These are phyloP conservation scores for Callipepla californica DNA, from an alignment of 2,113 vertebrate genomes.

Conservation along the genomic window DNA sequence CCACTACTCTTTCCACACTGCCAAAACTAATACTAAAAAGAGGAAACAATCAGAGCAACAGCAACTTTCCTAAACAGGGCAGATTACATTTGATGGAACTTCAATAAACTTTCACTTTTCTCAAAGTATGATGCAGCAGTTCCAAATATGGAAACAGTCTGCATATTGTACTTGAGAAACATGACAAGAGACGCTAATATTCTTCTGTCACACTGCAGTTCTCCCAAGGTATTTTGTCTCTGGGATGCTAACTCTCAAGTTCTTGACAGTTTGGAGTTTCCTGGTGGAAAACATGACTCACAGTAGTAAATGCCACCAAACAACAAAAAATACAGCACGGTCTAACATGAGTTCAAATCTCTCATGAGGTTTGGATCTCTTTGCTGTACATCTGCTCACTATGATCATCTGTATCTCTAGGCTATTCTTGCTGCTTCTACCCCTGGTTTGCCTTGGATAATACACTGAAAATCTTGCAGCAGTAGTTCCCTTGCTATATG, in stretches of 20 bases:
- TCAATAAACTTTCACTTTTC: not conserved
- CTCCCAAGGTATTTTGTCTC: not conserved
- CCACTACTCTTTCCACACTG: not conserved
- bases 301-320: not conserved
- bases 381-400: not conserved
- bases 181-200: not conserved
- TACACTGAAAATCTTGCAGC: not conserved
- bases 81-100: not conserved
- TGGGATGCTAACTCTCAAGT: not conserved
- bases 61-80: not conserved
- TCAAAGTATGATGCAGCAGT: not conserved
- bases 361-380: not conserved
- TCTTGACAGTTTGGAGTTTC: not conserved
- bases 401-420: not conserved
- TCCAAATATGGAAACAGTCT: not conserved
- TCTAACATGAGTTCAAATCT: not conserved
- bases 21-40: conserved; percentile 46
- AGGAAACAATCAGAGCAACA: not conserved
- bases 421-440: not conserved
- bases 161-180: not conserved
- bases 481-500: not conserved
- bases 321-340: not conserved
- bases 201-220: not conserved
- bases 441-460: not conserved
- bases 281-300: not conserved